Percentiles rank a stretch among this genome's conserved stretches.
phyloP scores from a whole-genome alignment of 2,113 vertebrate genomes.

The Thomomys bottae region DNA sequence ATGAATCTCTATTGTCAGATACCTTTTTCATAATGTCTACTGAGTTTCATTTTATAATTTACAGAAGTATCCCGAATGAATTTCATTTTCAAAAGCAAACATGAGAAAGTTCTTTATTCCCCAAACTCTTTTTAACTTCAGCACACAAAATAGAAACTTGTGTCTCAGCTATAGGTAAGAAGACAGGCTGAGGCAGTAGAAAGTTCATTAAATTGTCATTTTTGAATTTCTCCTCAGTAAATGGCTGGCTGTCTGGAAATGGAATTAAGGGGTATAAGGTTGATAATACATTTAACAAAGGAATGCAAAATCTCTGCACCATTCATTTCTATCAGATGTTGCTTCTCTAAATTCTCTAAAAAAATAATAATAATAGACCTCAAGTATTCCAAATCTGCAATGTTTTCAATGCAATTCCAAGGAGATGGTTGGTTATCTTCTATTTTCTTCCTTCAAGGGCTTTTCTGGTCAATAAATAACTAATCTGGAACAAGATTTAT shows the following conservation, averaged over 20 bases:
- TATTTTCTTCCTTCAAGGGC: background rate
- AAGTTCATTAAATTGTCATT: conserved; percentile 66
- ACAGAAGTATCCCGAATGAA: conserved; percentile 28
- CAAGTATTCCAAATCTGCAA: background rate
- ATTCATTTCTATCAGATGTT: conserved; percentile 12
- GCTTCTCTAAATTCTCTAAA: background rate
- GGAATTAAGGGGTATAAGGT: background rate
- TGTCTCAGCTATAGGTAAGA: conserved; percentile 48
- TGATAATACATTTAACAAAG: conserved; percentile 50
- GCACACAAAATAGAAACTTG: conserved; percentile 41
- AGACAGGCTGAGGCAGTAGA: background rate
- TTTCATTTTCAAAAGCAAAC: conserved; percentile 67
- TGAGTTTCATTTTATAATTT: conserved; percentile 43
- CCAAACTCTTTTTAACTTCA: conserved; percentile 56
- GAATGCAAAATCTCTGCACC: conserved; percentile 29
- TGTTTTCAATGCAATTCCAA: conserved; percentile 1
- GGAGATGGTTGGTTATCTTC: background rate
- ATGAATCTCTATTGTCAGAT: background rate
- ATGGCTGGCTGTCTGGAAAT: conserved; percentile 5
- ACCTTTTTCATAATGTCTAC: conserved; percentile 36
- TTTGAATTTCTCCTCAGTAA: conserved; percentile 54
- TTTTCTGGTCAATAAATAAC: background rate
- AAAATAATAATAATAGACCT: background rate
- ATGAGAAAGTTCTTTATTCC: conserved; percentile 48
- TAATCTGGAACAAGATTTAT: background rate